Evolutionary conservation across 2,797 vertebrate genomes (phyloP).

Genomic region (Oreochromis grahami): DNA sequence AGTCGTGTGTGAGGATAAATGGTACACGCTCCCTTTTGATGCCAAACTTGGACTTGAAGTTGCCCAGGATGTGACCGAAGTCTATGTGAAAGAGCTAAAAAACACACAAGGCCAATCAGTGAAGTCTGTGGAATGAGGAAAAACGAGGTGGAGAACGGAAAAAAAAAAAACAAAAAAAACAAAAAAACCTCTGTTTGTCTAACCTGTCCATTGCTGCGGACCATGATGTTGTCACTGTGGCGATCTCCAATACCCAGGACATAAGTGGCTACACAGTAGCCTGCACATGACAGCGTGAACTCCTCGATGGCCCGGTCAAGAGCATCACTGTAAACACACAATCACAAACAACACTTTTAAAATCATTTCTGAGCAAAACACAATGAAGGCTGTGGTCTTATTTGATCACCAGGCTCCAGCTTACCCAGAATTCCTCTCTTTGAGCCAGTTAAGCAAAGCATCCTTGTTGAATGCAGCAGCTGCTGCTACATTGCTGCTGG

Average conservation of each 20-base stretch:
- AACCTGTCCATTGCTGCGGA: constrained; percentile 97
- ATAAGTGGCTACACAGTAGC: constrained; percentile 99
- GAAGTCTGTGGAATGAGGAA: neutral
- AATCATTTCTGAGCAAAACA: neutral
- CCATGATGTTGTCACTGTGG: constrained; percentile 99
- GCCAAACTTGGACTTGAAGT: constrained; percentile 99
- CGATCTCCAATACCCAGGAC: constrained; percentile 98
- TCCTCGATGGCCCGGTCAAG: constrained; percentile 97
- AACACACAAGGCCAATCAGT: neutral
- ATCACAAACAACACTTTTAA: neutral
- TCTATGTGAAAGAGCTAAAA: constrained; percentile 97
- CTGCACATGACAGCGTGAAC: constrained; percentile 97
- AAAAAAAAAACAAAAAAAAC: neutral
- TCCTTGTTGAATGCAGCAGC: constrained; percentile 99
- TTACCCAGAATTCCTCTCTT: constrained; percentile 95
- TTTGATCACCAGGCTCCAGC: neutral
- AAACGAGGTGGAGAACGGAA: neutral
- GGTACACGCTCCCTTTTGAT: constrained; percentile 98
- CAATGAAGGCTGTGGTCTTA: neutral
- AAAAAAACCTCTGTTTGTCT: neutral
- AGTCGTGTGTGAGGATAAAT: constrained; percentile 98
- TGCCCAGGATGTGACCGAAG: constrained; percentile 98
- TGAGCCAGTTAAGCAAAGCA: constrained; percentile 96
- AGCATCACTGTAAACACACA: constrained; percentile 79
- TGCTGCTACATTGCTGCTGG: constrained; percentile 94